Conservation (phyloP, 2,797 vertebrate species). For the Danio tinwini region DNA sequence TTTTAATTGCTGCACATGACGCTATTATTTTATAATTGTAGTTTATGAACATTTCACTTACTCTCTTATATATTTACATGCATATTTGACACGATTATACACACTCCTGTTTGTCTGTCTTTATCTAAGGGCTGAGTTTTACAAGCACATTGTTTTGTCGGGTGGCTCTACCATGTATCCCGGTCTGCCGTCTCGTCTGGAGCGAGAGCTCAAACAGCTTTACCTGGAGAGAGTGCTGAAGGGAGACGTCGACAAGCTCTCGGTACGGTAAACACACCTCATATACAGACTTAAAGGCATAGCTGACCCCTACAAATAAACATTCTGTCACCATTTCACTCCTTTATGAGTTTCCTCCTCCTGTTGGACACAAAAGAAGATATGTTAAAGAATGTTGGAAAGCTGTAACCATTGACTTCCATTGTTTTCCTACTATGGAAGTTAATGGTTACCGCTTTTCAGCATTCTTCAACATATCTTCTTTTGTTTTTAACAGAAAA, state of each 20-base stretch:
- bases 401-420: too few species aligned
- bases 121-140: constrained; percentile 91
- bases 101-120: not conserved
- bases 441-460: too few species aligned
- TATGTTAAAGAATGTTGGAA: too few species aligned
- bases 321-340: too few species aligned
- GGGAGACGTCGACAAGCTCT: constrained; percentile 97
- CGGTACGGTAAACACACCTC: constrained; percentile 79
- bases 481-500: too few species aligned
- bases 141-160: constrained; percentile 98
- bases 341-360: too few species aligned
- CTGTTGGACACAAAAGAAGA: too few species aligned
- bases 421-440: too few species aligned
- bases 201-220: constrained; percentile 97
- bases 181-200: constrained; percentile 93
- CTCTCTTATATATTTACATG: too few species aligned
- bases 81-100: not conserved
- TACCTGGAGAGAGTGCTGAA: constrained; percentile 98
- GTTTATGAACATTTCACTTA: not conserved
- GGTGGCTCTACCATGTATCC: constrained; percentile 99
- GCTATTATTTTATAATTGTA: not conserved
- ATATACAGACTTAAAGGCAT: not conserved
- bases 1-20: not conserved
- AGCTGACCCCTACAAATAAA: too few species aligned
- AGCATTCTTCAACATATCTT: too few species aligned